A percentile compares a stretch with the other conserved stretches of the same genome.
Conservation (phyloP, 2,113 vertebrate species). For the Mirza zaza region DNA sequence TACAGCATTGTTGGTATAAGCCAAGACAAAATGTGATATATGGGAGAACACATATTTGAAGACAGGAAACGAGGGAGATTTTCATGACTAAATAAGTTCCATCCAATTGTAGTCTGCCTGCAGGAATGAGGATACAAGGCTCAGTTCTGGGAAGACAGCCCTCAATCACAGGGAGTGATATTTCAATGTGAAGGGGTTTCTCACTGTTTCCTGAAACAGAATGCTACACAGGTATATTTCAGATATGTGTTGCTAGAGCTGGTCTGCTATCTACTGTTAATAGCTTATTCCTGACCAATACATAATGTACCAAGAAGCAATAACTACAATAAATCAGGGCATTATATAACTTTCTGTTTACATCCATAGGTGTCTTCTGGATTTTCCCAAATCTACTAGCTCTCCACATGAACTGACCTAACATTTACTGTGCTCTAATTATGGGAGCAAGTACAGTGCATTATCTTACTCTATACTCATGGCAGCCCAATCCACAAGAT, state of each 20-base stretch:
- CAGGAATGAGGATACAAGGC: not conserved
- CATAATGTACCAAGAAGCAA: not conserved
- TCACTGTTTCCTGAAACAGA: not conserved
- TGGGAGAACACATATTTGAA: not conserved
- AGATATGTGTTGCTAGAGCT: not conserved
- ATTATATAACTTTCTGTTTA: not conserved
- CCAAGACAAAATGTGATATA: not conserved
- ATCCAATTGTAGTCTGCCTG: not conserved
- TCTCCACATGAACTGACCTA: not conserved
- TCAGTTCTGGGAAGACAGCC: not conserved
- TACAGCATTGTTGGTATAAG: not conserved
- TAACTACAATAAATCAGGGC: not conserved
- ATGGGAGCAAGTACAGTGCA: not conserved
- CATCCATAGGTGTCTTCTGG: not conserved
- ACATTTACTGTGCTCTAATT: not conserved
- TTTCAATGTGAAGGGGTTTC: not conserved
- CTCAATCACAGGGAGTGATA: not conserved
- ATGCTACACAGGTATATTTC: not conserved
- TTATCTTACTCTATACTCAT: not conserved
- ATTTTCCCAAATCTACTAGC: not conserved
- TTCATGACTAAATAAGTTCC: not conserved
- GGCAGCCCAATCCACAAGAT: not conserved
- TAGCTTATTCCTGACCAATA: not conserved
- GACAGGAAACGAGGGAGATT: not conserved
- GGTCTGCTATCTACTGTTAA: not conserved